Evolutionary conservation across 2,797 vertebrate species (phyloP).

Genomic region (Nannoperca australis): DNA sequence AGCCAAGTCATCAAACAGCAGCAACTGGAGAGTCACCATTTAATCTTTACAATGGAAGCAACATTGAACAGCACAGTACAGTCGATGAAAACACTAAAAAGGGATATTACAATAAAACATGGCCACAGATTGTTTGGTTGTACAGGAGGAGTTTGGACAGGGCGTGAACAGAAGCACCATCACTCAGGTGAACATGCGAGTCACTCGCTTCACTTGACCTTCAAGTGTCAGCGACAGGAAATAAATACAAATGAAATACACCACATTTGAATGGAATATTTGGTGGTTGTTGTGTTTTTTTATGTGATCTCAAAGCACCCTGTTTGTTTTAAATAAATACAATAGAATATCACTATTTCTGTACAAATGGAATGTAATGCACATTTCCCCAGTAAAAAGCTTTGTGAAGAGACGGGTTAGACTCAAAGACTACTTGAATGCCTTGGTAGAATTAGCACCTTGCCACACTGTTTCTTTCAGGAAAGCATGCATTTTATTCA

Average conservation of each 20-base stretch:
- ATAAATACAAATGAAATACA: constrained; percentile 86
- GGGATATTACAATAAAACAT: constrained; percentile 74
- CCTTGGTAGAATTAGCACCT: constrained; percentile 79
- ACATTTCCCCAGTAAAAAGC: constrained; percentile 81
- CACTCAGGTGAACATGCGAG: constrained; percentile 65
- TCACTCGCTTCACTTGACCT: constrained; percentile 59
- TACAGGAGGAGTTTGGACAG: constrained; percentile 65
- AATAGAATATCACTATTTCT: constrained; percentile 88
- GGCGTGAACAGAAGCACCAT: constrained; percentile 69
- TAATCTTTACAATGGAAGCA: constrained; percentile 82
- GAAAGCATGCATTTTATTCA: constrained; percentile 74
- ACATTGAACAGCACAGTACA: constrained; percentile 80
- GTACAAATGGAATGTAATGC: constrained; percentile 88
- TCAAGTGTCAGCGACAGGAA: constrained; percentile 72
- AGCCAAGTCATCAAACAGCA: constrained; percentile 46
- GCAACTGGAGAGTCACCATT: constrained; percentile 81
- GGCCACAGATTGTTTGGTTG: constrained; percentile 79
- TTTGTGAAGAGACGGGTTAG: constrained; percentile 58
- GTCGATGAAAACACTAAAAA: constrained; percentile 72
- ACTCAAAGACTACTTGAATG: constrained; percentile 38
- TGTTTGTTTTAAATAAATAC: constrained; percentile 89
- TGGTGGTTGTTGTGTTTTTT: constrained; percentile 65
- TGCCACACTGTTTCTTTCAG: constrained; percentile 71
- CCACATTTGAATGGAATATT: constrained; percentile 82
- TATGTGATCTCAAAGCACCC: constrained; percentile 80